Conservation (phyloP, 35 echinoderm and acorn worm genomes). For the Stichopus chloronotus region DNA sequence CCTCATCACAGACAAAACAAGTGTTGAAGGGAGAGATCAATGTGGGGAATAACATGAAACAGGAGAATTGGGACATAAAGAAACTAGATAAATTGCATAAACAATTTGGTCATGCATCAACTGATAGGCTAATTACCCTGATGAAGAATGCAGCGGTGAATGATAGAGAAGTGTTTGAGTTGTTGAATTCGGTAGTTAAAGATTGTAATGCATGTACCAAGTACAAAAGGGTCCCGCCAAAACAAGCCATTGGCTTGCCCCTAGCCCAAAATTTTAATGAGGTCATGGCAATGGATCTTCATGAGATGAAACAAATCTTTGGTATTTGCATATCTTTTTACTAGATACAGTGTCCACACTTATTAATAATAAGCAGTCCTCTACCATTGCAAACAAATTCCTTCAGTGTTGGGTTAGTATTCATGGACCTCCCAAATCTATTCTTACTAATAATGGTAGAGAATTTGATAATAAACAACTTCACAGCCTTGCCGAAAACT, state of each 20-base stretch:
- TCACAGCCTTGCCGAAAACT: neutral
- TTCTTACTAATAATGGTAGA: constrained; percentile 23
- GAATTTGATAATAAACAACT: constrained; percentile 29
- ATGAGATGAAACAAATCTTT: neutral
- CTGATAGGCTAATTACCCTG: neutral
- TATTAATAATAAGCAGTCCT: no score
- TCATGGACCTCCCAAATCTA: neutral
- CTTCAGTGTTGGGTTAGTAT: neutral
- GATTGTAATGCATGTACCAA: no score
- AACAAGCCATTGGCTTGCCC: neutral
- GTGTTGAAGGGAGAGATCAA: no score
- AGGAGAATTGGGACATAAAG: neutral
- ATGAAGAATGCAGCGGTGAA: neutral
- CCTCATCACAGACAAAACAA: neutral
- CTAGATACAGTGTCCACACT: constrained; percentile 15
- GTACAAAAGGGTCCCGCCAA: neutral
- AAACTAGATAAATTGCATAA: constrained; percentile 17
- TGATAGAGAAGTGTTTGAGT: neutral
- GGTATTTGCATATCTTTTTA: constrained; percentile 44
- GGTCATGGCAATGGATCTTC: neutral
- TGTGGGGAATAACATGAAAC: neutral
- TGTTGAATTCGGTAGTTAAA: neutral
- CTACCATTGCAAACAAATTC: no score
- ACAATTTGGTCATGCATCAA: constrained; percentile 31
- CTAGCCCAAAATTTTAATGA: constrained; percentile 5